A percentile compares a stretch with the other conserved stretches of the same genome.
Conservation (phyloP, 2,113 vertebrate species). For the Leptobrachium ailaonicum region DNA sequence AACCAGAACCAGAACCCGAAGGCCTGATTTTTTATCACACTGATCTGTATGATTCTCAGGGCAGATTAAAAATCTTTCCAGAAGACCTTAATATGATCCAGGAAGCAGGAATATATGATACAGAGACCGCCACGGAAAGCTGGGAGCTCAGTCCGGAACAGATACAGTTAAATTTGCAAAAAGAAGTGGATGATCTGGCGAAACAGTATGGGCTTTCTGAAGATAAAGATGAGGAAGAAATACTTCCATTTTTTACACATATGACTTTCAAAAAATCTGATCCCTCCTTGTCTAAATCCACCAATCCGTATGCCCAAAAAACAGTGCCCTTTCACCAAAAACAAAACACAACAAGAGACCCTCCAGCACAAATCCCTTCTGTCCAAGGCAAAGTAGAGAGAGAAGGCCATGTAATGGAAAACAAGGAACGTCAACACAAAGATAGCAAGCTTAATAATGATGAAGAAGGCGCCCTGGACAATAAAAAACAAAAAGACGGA, state of each 20-base stretch:
- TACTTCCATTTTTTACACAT: neutral
- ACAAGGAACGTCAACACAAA: too few relatives aligned
- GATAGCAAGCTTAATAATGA: neutral
- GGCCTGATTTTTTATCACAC: conserved; percentile 65
- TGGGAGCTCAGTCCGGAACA: neutral
- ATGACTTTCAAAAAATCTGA: neutral
- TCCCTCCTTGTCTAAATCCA: neutral
- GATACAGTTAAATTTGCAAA: conserved; percentile 57
- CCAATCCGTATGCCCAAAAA: neutral
- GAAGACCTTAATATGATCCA: conserved; percentile 61
- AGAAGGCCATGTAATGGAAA: too few relatives aligned
- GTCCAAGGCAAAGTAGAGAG: neutral
- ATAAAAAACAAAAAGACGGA: neutral
- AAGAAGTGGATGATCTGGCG: conserved; percentile 63
- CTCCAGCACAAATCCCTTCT: neutral
- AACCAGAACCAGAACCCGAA: conserved; percentile 41
- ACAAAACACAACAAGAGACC: neutral
- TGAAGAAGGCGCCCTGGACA: neutral
- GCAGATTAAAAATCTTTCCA: conserved; percentile 70
- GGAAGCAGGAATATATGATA: conserved; percentile 38
- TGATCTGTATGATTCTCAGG: conserved; percentile 77
- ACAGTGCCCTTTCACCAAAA: neutral
- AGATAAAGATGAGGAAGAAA: conserved; percentile 62
- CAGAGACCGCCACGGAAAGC: conserved; percentile 11
- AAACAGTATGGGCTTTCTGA: conserved; percentile 66